Conservation (phyloP, 2,797 vertebrate genomes). For the Capromys pilorides region DNA sequence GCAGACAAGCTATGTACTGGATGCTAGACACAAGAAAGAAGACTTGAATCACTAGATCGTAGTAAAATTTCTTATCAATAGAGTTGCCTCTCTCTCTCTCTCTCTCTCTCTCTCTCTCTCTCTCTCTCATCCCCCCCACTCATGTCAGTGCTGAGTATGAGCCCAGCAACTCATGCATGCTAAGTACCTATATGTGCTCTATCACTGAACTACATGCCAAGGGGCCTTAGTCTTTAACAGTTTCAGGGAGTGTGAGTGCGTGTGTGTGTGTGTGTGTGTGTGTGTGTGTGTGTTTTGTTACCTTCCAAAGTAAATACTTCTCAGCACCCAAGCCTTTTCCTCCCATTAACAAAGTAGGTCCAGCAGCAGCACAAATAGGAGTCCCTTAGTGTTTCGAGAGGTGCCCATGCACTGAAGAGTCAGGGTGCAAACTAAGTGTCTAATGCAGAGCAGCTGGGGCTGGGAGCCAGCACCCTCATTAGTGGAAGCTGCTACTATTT, state of each 20-base stretch:
- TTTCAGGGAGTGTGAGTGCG: neutral
- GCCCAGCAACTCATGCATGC: neutral
- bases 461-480: slow-evolving; percentile 91
- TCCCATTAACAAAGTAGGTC: slow-evolving; percentile 76
- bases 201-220: neutral
- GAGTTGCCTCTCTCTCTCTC: neutral
- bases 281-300: neutral
- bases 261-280: neutral
- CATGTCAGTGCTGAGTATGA: neutral
- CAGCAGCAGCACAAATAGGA: slow-evolving; percentile 80
- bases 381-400: slow-evolving; percentile 80
- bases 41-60: neutral
- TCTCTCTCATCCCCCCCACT: neutral
- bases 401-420: slow-evolving; percentile 86
- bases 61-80: neutral
- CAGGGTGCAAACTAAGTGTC: slow-evolving; percentile 86
- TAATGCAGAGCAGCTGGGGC: slow-evolving; percentile 88
- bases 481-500: slow-evolving; percentile 93
- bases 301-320: neutral
- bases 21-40: neutral
- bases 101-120: neutral
- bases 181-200: neutral
- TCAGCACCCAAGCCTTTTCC: slow-evolving; percentile 58
- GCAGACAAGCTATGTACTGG: neutral
- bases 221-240: neutral